These are phyloP conservation scores for Odobenus rosmarus DNA, from an alignment of 2,113 vertebrate genomes.

Conservation along the genomic window DNA sequence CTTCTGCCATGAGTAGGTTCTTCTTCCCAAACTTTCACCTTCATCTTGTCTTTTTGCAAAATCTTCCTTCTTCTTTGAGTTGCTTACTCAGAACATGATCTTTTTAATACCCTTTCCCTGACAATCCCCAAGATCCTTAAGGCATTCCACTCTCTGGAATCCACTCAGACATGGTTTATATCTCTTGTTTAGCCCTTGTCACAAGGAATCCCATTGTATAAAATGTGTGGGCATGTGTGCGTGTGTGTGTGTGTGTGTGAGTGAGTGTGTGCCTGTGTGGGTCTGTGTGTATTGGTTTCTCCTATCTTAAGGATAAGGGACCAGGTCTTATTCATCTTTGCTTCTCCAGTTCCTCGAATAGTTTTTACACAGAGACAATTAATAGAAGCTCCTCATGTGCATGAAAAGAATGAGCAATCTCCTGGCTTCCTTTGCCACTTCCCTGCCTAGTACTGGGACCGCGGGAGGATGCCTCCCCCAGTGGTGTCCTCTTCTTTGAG, in stretches of 20 bases:
- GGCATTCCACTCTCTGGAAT: neutral
- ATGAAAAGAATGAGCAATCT: neutral
- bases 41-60: neutral
- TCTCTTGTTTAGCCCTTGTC: neutral
- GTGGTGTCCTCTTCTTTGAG: neutral
- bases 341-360: neutral
- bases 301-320: neutral
- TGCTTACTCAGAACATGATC: neutral
- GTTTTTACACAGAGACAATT: neutral
- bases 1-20: fast-evolving
- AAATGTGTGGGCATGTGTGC: neutral
- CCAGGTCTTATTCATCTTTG: neutral
- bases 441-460: neutral
- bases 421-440: neutral
- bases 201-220: neutral
- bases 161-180: neutral
- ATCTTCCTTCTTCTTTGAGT: neutral
- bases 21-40: neutral
- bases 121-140: neutral
- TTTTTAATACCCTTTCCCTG: neutral
- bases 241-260: too few species aligned
- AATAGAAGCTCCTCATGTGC: neutral
- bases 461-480: fast-evolving
- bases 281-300: neutral
- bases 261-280: neutral